Percentiles rank a stretch among this genome's conserved stretches.
Evolutionary conservation across 2,797 vertebrate genomes (phyloP).

Genomic region (Pitangus sulphuratus): DNA sequence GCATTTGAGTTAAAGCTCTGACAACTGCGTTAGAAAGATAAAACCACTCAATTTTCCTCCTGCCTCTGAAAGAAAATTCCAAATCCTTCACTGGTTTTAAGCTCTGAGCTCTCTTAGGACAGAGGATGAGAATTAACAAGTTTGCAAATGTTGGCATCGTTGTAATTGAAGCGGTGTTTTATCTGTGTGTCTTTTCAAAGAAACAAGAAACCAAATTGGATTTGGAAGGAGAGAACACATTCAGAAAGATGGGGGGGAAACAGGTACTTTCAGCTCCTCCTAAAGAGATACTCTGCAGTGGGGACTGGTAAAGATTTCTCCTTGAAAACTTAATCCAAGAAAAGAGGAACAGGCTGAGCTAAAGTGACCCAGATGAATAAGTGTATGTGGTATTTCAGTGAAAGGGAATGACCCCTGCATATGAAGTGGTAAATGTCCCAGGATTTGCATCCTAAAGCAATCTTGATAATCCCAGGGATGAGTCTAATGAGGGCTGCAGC

Average conservation of each 20-base stretch:
- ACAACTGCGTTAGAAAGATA: neutral
- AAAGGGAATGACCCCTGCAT: neutral
- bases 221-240: neutral
- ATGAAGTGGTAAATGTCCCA: neutral
- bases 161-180: neutral
- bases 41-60: neutral
- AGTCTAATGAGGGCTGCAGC: neutral
- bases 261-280: neutral
- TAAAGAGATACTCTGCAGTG: neutral
- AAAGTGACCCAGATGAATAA: neutral
- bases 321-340: neutral
- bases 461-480: neutral
- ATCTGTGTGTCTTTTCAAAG: neutral
- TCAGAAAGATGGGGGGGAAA: neutral
- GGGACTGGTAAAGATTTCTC: neutral
- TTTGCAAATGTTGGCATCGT: neutral
- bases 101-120: neutral
- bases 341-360: neutral
- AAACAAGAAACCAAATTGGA: neutral
- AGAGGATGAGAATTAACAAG: neutral
- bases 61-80: neutral
- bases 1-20: neutral
- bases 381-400: neutral
- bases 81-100: neutral
- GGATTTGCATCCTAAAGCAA: neutral